These are phyloP conservation scores for Spodoptera exigua DNA, from an alignment of 2,888 invertebrate genomes.

Conservation along the genomic window DNA sequence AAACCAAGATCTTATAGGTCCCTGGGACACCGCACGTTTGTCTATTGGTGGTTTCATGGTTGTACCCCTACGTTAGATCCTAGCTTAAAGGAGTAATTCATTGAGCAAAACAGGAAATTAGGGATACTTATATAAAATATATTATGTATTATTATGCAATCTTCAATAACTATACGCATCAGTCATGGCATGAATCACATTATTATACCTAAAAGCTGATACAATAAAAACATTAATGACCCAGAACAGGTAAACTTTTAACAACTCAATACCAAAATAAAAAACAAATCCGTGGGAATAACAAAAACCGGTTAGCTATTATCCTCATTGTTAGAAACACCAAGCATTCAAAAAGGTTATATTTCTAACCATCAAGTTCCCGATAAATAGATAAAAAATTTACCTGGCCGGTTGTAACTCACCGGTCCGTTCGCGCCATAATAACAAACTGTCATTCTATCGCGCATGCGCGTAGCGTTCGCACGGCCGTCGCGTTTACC, in stretches of 20 bases:
- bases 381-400: conserved; percentile 49
- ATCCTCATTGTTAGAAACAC: conserved; percentile 2
- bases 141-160: no score
- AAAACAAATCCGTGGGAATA: conserved; percentile 31
- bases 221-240: neutral
- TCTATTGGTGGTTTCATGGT: no score
- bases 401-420: conserved; percentile 70
- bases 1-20: no score
- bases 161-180: no score
- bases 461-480: conserved; percentile 72
- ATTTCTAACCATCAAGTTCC: conserved; percentile 33
- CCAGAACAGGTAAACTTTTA: neutral
- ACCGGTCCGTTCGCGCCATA: conserved; percentile 68
- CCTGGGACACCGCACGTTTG: no score
- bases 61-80: no score
- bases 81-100: no score
- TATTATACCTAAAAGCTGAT: no score
- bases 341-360: conserved; percentile 34
- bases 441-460: conserved; percentile 82
- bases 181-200: no score
- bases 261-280: conserved; percentile 1
- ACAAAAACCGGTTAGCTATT: conserved; percentile 4
- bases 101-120: no score
- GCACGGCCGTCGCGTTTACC: conserved; percentile 69
- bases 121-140: no score